phyloP scores from a whole-genome alignment of 2,797 vertebrate species.

The Sylvilagus floridanus region DNA sequence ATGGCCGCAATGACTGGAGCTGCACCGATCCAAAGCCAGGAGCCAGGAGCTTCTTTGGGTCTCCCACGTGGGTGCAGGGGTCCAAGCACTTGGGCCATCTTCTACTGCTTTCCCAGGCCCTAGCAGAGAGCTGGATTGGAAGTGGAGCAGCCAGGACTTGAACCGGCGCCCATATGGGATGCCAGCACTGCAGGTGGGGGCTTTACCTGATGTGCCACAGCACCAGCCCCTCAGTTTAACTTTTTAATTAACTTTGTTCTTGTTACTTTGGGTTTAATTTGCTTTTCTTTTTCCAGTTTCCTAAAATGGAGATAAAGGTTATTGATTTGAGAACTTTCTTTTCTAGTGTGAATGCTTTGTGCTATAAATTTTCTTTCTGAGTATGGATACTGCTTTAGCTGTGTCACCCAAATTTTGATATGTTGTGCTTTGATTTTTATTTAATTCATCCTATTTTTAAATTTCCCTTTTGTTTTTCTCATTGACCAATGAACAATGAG shows the following conservation, averaged over 20 bases:
- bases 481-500: not conserved
- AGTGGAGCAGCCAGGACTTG: too few species aligned
- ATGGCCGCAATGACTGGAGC: too few species aligned
- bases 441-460: conserved; percentile 5
- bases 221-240: not conserved
- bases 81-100: too few species aligned
- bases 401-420: not conserved
- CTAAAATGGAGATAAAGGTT: not conserved
- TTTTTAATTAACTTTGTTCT: not conserved
- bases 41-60: too few species aligned
- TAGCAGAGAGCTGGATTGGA: too few species aligned
- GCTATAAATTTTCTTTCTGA: not conserved
- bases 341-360: not conserved
- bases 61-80: too few species aligned
- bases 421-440: not conserved
- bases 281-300: not conserved
- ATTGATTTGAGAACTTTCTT: not conserved
- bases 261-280: not conserved
- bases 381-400: not conserved
- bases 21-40: too few species aligned
- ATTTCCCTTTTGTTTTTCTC: not conserved
- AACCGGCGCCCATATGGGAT: too few species aligned
- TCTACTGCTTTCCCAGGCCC: too few species aligned
- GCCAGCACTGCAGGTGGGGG: too few species aligned
- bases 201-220: too few species aligned